Evolutionary conservation across 2,113 vertebrate genomes (phyloP).

Genomic region (Chaetodon trifascialis): DNA sequence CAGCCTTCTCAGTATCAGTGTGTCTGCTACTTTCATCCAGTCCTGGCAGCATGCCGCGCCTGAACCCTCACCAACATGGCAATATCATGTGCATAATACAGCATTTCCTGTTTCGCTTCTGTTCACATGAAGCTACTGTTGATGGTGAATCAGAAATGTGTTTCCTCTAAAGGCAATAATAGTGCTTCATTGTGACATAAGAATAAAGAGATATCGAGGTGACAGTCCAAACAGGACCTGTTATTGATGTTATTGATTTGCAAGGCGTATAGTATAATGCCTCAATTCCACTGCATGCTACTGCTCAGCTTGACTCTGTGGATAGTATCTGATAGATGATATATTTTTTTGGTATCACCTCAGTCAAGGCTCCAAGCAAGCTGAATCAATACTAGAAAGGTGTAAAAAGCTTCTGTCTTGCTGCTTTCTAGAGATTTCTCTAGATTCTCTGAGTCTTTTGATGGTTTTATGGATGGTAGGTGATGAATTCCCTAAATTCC

Average conservation of each 20-base stretch:
- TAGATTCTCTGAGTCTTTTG: no score
- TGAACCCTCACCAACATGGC: neutral
- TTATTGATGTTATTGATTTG: neutral
- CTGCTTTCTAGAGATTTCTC: no score
- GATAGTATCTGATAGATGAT: no score
- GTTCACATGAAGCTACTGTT: slow-evolving; percentile 4
- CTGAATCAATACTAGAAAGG: no score
- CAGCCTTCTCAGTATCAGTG: neutral
- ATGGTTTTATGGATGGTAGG: no score
- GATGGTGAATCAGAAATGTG: neutral
- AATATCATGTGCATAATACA: neutral
- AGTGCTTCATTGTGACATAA: neutral
- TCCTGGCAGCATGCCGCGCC: neutral
- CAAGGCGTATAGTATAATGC: neutral
- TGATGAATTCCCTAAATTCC: no score
- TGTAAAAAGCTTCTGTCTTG: no score
- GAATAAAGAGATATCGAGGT: neutral
- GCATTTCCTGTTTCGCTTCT: neutral
- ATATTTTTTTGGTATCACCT: no score
- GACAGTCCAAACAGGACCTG: neutral
- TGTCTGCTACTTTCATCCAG: slow-evolving; percentile 15
- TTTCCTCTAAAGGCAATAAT: neutral
- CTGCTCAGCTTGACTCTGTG: no score
- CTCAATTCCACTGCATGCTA: neutral
- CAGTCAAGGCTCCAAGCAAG: no score